Conservation (phyloP, 2,113 vertebrate species). For the Oryzias celebensis region DNA sequence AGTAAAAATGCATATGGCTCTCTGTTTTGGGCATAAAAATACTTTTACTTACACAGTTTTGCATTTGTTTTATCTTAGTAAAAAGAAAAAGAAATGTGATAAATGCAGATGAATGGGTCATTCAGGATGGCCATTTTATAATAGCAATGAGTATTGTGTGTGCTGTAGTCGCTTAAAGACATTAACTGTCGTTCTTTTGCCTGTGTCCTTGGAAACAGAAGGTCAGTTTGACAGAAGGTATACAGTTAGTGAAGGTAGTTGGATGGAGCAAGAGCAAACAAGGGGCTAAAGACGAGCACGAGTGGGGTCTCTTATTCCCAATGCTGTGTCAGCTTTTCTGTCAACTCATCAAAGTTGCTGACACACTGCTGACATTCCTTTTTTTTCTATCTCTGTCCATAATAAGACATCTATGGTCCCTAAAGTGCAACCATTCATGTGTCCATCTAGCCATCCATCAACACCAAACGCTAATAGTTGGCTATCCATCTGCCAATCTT, state of each 20-base stretch:
- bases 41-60: too few species aligned
- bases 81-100: neutral
- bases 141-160: neutral
- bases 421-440: slow-evolving; percentile 19
- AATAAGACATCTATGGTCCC: slow-evolving; percentile 13
- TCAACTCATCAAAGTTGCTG: slow-evolving; percentile 62
- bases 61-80: neutral
- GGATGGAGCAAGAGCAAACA: slow-evolving; percentile 19
- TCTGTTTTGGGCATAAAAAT: too few species aligned
- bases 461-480: too few species aligned
- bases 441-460: slow-evolving; percentile 1
- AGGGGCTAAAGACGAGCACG: slow-evolving; percentile 38
- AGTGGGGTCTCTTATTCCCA: slow-evolving; percentile 52
- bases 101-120: neutral
- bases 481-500: neutral
- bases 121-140: neutral
- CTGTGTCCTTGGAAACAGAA: slow-evolving; percentile 25
- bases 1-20: too few species aligned
- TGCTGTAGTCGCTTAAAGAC: slow-evolving; percentile 10
- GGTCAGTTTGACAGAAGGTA: slow-evolving; percentile 35
- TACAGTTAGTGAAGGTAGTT: slow-evolving; percentile 35
- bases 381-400: slow-evolving; percentile 30
- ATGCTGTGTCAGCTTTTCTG: slow-evolving; percentile 63
- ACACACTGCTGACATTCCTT: slow-evolving; percentile 58
- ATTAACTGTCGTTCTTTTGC: neutral